Conservation (phyloP, 2,113 vertebrate species). For the Ochotona princeps region DNA sequence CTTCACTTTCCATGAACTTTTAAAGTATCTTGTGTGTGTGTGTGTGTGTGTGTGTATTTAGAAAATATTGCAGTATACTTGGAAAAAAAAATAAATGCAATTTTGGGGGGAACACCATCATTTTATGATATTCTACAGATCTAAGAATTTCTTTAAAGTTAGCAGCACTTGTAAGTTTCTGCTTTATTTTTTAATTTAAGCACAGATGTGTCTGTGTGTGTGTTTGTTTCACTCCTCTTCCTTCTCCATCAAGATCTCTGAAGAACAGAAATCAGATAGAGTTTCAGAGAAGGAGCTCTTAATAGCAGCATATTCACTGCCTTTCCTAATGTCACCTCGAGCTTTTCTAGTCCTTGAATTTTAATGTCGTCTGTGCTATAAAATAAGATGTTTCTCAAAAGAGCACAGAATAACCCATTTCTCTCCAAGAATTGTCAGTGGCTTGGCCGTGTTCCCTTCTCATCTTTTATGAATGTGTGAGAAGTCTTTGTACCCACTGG, state of each 20-base stretch:
- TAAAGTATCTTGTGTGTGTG: too few relatives aligned
- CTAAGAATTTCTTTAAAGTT: not conserved
- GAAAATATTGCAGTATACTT: not conserved
- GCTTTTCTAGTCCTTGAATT: conserved; percentile 60
- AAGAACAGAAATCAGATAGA: conserved; percentile 7
- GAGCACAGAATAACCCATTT: conserved; percentile 1
- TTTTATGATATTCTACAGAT: conserved; percentile 10
- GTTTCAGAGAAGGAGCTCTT: conserved; percentile 49
- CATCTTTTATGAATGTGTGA: conserved; percentile 56
- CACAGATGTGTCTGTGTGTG: not conserved
- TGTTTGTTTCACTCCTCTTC: not conserved
- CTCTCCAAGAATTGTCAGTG: conserved; percentile 15
- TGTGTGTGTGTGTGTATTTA: not conserved
- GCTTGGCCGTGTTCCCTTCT: conserved; percentile 35
- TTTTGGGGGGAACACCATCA: not conserved
- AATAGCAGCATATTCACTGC: not conserved
- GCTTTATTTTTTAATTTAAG: not conserved
- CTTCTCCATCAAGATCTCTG: not conserved
- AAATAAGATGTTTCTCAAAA: conserved; percentile 50
- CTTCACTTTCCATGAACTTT: too few relatives aligned
- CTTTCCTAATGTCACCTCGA: conserved; percentile 58
- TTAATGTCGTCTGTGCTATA: conserved; percentile 47
- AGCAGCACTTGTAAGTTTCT: not conserved
- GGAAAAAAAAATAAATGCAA: not conserved
- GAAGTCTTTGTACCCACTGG: conserved; percentile 61